Evolutionary conservation across 2,797 vertebrate species (phyloP).

Genomic region (Sternarchorhynchus goeldii): DNA sequence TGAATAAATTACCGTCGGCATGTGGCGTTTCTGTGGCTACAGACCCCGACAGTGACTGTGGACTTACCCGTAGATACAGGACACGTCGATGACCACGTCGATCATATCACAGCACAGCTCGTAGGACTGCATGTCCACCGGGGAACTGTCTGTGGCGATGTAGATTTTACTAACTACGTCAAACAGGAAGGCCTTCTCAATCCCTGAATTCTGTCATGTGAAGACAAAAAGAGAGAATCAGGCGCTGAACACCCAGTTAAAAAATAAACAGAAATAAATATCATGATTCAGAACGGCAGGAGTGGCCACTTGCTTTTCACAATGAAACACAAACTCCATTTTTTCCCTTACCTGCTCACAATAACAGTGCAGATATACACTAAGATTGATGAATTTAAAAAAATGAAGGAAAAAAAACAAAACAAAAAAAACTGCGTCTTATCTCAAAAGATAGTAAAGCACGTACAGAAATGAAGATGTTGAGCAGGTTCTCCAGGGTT

Average conservation of each 20-base stretch:
- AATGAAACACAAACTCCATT: too few species aligned
- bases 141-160: constrained; percentile 98
- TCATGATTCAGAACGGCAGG: too few species aligned
- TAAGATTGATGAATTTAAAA: not conserved
- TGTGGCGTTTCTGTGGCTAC: not conserved
- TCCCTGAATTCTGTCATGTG: constrained; percentile 92
- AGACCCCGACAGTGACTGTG: not conserved
- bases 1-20: not conserved
- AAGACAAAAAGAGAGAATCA: constrained; percentile 20
- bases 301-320: too few species aligned
- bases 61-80: constrained; percentile 98
- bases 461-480: constrained; percentile 99
- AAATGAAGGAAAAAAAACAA: too few species aligned
- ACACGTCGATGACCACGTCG: constrained; percentile 98
- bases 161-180: constrained; percentile 99
- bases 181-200: constrained; percentile 98
- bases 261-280: too few species aligned
- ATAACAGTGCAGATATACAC: not conserved
- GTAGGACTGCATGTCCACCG: constrained; percentile 99
- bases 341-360: not conserved
- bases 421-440: not conserved
- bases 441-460: constrained; percentile 20
- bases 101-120: constrained; percentile 99
- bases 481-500: constrained; percentile 97
- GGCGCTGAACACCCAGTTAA: too few species aligned